Evolutionary conservation across 2,113 vertebrate species (phyloP).

Genomic region (Monarcha castaneiventris): DNA sequence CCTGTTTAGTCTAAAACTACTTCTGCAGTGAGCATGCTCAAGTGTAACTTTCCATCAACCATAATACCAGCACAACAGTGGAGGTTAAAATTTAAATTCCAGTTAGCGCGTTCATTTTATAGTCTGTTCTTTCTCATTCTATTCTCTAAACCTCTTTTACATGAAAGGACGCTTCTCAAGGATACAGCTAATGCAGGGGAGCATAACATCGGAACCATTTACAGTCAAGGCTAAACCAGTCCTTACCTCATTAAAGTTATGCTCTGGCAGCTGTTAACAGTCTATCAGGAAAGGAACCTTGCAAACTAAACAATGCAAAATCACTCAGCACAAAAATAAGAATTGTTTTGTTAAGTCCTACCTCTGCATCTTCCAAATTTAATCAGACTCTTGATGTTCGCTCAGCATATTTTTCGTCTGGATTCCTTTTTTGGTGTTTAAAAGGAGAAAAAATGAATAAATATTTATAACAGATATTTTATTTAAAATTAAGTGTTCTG

Average conservation of each 20-base stretch:
- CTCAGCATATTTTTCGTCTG: background rate
- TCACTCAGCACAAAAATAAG: background rate
- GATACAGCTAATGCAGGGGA: background rate
- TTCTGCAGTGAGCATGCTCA: background rate
- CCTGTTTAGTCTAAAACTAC: background rate
- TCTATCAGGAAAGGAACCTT: background rate
- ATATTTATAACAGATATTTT: background rate
- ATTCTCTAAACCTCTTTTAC: background rate
- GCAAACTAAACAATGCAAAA: background rate
- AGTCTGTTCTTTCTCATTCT: background rate
- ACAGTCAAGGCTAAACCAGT: background rate
- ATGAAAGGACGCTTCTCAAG: background rate
- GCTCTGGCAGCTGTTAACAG: background rate
- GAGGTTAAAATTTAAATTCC: background rate
- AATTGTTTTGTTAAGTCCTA: background rate
- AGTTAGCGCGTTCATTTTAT: background rate
- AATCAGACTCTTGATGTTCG: background rate
- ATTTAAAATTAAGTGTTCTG: background rate
- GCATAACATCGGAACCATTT: background rate
- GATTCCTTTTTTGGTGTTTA: background rate
- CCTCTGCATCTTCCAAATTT: background rate
- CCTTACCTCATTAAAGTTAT: background rate
- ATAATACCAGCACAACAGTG: background rate
- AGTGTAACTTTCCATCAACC: background rate
- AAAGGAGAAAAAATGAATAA: background rate